phyloP scores from a whole-genome alignment of 2,797 vertebrate species.

The Pangasius larnaudii region DNA sequence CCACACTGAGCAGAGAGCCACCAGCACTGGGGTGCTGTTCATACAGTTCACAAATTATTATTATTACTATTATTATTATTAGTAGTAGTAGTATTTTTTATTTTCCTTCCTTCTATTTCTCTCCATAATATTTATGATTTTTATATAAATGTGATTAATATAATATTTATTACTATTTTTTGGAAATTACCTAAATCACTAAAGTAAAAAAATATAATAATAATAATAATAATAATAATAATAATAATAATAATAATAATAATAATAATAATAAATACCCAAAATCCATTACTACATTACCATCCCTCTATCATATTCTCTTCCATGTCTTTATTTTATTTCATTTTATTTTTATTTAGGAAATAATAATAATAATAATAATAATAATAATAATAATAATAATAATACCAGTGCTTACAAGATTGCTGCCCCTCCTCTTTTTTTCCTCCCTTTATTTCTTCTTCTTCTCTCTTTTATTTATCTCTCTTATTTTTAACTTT shows the following conservation, averaged over 20 bases:
- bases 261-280: neutral
- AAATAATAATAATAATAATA: neutral
- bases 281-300: too few species aligned
- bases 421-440: neutral
- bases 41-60: neutral
- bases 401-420: neutral
- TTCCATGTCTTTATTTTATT: too few species aligned
- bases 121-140: too few species aligned
- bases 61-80: conserved; percentile 8
- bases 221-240: too few species aligned
- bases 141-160: too few species aligned
- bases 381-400: conserved; percentile 1
- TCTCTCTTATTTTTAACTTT: neutral
- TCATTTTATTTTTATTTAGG: too few species aligned
- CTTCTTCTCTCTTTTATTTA: neutral
- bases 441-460: neutral
- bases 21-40: neutral
- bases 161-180: too few species aligned
- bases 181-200: too few species aligned
- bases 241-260: too few species aligned
- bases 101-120: too few species aligned
- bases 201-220: too few species aligned
- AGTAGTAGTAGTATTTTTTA: neutral
- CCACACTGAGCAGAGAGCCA: neutral
- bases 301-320: too few species aligned